phyloP scores from a whole-genome alignment of 2,797 vertebrate genomes.

The Ambastaia sidthimunki region DNA sequence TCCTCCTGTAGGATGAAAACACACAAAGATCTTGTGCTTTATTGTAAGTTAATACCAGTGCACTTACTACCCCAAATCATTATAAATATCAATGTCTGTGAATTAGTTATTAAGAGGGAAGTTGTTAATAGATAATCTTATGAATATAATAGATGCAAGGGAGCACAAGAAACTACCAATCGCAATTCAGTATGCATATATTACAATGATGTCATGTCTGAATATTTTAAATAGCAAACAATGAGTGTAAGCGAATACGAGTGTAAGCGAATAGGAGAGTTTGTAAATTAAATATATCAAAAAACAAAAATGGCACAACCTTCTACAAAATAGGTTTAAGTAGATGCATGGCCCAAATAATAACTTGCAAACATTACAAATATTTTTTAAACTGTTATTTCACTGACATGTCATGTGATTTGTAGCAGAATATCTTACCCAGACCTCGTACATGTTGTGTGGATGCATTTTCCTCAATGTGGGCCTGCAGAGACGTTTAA shows the following conservation, averaged over 20 bases:
- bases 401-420: not conserved
- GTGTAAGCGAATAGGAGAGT: too few species aligned
- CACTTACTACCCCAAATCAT: not conserved
- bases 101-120: too few species aligned
- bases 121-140: not conserved
- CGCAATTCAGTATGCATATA: too few species aligned
- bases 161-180: too few species aligned
- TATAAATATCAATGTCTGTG: too few species aligned
- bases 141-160: not conserved
- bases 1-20: slow-evolving; percentile 41
- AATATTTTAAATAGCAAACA: too few species aligned
- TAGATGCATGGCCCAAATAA: too few species aligned
- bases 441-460: slow-evolving; percentile 94
- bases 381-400: not conserved
- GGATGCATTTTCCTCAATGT: slow-evolving; percentile 89
- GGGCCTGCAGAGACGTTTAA: slow-evolving; percentile 71
- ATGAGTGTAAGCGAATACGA: too few species aligned
- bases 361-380: not conserved
- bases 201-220: too few species aligned
- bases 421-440: slow-evolving; percentile 77
- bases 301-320: too few species aligned
- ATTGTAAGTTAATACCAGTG: not conserved
- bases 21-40: slow-evolving; percentile 5
- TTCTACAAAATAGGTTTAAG: too few species aligned
- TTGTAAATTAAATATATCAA: too few species aligned